Base-by-base conservation (phyloP, 2,797 vertebrate genomes). In the Lepus townsendii region DNA sequence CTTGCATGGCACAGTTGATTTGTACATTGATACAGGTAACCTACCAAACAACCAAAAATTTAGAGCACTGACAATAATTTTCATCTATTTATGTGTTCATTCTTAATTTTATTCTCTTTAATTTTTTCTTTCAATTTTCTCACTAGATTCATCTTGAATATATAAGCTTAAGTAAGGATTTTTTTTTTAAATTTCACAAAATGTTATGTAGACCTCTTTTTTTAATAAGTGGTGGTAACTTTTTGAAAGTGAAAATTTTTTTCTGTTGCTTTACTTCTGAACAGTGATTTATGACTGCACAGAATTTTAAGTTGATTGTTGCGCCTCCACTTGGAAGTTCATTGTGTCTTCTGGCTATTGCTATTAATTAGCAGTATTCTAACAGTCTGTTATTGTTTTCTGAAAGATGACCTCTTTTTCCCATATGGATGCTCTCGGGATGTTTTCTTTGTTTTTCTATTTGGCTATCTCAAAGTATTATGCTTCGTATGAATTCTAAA, bases 221-320 rank as follows among this genome's bases (percentile, higher is more conserved):
- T 88, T 91, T 92, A 86, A 76, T 95, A 94, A 89, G 20, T 77
- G 78, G 32, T 95, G 24, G 7, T 90, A 92, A 77, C 89, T 87
- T 96, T 60, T 83, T 38, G 26, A 83, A 95, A 68, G 7, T 77
- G 57, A 89, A 73, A 66, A 27, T 68, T 11, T 66, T 35, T 93
- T 94, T 30, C 13, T 83, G 80, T 88, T 92, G 26, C 63, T 96
- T 92, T 86, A 42, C 54, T 77, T 94, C 42, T 75, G 35, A 75
- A 78, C 71, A 38, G 11, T 91, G 73, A n/a, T 68, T 75, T 94
- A 79, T 17, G 47, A 82, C 82, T 69, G 47, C 26, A n/a, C 57
- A 52, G 27, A 87, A 94, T 90, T 96, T 95, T 63, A 82, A 57
- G 24, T 47, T 60, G 79, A 69, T 38, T 93, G n/a, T 66, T 91